Evolutionary conservation across 2,888 invertebrate species (phyloP).

Genomic region (Ichneumoninae sp.): DNA sequence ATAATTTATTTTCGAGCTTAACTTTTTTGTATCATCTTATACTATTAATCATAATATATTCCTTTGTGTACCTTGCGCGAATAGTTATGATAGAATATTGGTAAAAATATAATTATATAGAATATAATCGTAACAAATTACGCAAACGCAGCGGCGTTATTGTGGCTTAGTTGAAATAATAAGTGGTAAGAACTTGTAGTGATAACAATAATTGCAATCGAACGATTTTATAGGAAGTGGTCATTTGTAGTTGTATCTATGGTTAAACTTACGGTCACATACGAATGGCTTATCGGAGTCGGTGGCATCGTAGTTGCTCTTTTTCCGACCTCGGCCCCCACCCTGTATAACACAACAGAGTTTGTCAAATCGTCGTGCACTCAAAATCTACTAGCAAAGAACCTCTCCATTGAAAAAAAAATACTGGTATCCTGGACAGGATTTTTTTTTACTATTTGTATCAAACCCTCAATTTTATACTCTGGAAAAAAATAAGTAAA

Average conservation of each 20-base stretch:
- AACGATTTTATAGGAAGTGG: constrained; percentile 73
- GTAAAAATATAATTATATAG: constrained; percentile 75
- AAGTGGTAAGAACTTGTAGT: constrained; percentile 67
- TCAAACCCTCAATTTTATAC: neutral
- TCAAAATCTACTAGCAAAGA: neutral
- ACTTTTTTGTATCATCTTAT: constrained; percentile 71
- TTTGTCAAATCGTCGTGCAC: neutral
- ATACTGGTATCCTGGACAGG: neutral
- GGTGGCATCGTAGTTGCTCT: constrained; percentile 87
- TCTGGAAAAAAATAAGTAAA: neutral
- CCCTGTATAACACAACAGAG: constrained; percentile 78
- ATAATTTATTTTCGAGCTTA: constrained; percentile 77
- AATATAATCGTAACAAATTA: constrained; percentile 78
- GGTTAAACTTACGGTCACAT: constrained; percentile 94
- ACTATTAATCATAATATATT: constrained; percentile 73
- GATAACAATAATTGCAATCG: constrained; percentile 71
- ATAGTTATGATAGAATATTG: constrained; percentile 73
- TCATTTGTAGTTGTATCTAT: constrained; percentile 84
- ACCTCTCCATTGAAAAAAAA: neutral
- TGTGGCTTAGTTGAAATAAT: constrained; percentile 72
- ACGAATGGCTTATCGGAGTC: constrained; percentile 95
- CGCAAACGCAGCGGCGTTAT: constrained; percentile 75
- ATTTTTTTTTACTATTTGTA: neutral
- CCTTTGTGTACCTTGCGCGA: constrained; percentile 73
- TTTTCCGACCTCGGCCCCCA: constrained; percentile 85